Conservation (phyloP, 1,140 invertebrate species). For the Neodiprion fabricii region DNA sequence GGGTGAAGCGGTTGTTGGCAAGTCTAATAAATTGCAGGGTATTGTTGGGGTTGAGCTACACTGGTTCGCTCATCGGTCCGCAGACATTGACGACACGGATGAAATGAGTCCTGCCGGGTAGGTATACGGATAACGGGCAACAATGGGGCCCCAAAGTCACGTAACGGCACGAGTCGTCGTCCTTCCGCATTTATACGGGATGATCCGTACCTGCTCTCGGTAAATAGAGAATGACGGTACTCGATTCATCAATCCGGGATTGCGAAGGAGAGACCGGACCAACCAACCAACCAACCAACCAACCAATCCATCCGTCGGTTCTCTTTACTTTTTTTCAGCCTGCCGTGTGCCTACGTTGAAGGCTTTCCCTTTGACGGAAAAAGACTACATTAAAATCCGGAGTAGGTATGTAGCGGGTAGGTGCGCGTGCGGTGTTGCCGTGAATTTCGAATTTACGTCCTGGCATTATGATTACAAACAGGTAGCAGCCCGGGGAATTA, state of each 20-base stretch:
- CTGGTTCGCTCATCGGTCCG: background rate
- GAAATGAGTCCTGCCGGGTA: background rate
- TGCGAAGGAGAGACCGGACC: no score
- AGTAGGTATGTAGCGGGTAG: no score
- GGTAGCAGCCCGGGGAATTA: conserved; percentile 1
- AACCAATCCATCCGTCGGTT: no score
- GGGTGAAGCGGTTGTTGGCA: background rate
- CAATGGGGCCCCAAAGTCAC: background rate
- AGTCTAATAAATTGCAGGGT: conserved; percentile 3
- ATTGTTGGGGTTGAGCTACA: background rate
- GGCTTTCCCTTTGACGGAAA: no score
- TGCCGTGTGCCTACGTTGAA: no score
- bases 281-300: no score
- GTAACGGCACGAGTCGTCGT: background rate
- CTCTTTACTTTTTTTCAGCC: no score
- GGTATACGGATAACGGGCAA: background rate
- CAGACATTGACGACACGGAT: background rate
- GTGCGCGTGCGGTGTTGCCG: background rate
- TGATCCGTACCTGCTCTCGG: no score
- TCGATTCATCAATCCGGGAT: no score
- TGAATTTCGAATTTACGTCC: background rate
- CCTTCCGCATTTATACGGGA: background rate
- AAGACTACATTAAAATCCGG: no score
- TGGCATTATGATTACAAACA: conserved; percentile 3
- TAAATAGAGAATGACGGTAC: no score